Base-by-base conservation (phyloP, 2,888 invertebrate species). In the Strigamia crassipes region DNA sequence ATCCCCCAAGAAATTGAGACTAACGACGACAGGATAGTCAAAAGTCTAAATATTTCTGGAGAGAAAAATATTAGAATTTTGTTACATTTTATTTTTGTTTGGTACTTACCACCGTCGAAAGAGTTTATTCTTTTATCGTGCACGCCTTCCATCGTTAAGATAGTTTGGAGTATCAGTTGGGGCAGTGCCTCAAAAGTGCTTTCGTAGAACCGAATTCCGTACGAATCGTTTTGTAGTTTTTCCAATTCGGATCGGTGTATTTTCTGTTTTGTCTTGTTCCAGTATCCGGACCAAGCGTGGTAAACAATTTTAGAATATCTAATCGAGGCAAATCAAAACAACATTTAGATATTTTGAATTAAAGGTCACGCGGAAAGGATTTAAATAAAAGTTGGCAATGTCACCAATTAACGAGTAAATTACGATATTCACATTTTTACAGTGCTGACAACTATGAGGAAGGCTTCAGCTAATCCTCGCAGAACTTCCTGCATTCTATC, bases 401-500 rank as follows among this genome's bases (percentile, higher is more conserved):
- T 34, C 6, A 34, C 34, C n/a, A n/a, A n/a, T n/a, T n/a, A n/a
- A n/a, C n/a, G n/a, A n/a, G 6, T 34, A 34, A 34, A 34, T 34
- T 34, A 34, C 6, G 34, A 34, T 34, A 61, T 23, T 18, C n/a
- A 61, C 61, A 61, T 61, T 18, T 18, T 61, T 18, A 61, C 61
- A 3, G 61, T 61, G n/a, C 61, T 61, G 23, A 61, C 6, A 61
- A 61, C 6, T 61, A 61, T 61, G n/a, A 61, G 23, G 5, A 61
- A 61, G 10, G 61, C 61, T 21, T 61, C 61, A 5, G 15, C 21
- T 5, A 61, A 9, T 61, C 61, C 61, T 61, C 9, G 10, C 18
- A 61, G n/a, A n/a, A 61, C 61, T 61, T 61, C 61, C 18, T 23
- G 61, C 21, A 61, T 61, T 61, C 61, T 61, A 3, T 61, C 61